phyloP scores from a whole-genome alignment of 2,113 vertebrate species.

The Phalacrocorax brasilianus region DNA sequence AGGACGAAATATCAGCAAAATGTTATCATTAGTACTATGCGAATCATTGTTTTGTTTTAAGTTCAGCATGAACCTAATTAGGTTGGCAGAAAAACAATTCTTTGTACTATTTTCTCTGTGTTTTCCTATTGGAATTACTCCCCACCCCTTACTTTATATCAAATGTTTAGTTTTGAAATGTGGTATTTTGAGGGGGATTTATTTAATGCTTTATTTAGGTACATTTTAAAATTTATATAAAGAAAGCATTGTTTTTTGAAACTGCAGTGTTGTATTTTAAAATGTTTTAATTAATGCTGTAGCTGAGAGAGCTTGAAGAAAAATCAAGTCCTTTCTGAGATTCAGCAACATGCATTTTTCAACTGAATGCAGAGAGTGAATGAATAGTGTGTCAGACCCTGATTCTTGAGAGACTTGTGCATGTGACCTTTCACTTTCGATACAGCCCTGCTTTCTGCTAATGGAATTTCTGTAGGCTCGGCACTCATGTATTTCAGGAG shows the following conservation, averaged over 20 bases:
- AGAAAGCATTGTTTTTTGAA: not conserved
- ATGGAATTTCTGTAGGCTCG: not conserved
- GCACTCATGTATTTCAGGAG: not conserved
- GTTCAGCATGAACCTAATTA: not conserved
- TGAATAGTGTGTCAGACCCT: not conserved
- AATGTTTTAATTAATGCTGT: not conserved
- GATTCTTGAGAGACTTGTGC: not conserved
- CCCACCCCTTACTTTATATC: not conserved
- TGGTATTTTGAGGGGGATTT: not conserved
- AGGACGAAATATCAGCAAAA: not conserved
- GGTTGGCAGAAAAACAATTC: not conserved
- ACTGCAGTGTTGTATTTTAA: not conserved
- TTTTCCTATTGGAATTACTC: not conserved
- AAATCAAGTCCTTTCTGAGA: not conserved
- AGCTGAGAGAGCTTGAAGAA: not conserved
- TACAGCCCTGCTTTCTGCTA: not conserved
- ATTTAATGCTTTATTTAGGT: not conserved
- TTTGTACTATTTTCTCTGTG: not conserved
- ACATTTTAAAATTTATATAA: not conserved
- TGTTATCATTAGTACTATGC: not conserved
- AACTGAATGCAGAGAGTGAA: not conserved
- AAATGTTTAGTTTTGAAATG: not conserved
- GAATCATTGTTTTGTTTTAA: not conserved
- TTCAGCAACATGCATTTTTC: not conserved
- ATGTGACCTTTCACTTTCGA: not conserved